Evolutionary conservation across 1,140 invertebrate species (phyloP).

Genomic region (Caenorhabditis elegans): WBcel235 BX284606.5:5165501-5166000

Average conservation of each 20-base stretch:
- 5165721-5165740: not conserved
- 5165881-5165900: not conserved
- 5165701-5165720: not conserved
- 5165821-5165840: not conserved
- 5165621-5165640: not conserved
- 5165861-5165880: not conserved
- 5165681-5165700: not conserved
- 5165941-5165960: conserved; percentile 70
- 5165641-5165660: not conserved
- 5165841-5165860: not conserved
- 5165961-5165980: conserved; percentile 78
- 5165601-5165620: not conserved
- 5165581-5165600: not conserved
- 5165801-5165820: not conserved
- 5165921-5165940: conserved; percentile 51
- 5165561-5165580: not conserved
- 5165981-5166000: conserved; percentile 81
- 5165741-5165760: conserved; percentile 5
- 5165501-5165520: not conserved
- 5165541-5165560: not conserved
- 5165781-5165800: not conserved
- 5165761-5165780: not conserved
- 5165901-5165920: not conserved
- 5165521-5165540: too few relatives aligned
- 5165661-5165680: not conserved